Evolutionary conservation across 2,888 invertebrate species (phyloP).

Genomic region (Neoaliturus tenellus): DNA sequence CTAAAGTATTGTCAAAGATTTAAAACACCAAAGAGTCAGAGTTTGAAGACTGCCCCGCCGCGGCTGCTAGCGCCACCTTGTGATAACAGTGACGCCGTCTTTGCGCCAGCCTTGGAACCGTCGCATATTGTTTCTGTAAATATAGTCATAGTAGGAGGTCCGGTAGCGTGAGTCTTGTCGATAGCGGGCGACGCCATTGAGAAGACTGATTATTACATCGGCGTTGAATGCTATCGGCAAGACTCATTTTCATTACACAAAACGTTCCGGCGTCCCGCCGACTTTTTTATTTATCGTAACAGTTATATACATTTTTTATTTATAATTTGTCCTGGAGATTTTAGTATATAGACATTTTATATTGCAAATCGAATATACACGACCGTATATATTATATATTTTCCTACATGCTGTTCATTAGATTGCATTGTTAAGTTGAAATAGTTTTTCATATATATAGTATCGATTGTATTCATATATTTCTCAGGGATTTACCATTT

Average conservation of each 20-base stretch:
- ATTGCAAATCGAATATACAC: slow-evolving; percentile 53
- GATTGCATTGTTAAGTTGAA: slow-evolving; percentile 51
- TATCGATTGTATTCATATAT: slow-evolving; percentile 39
- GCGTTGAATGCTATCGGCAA: slow-evolving; percentile 31
- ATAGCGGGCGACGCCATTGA: slow-evolving; percentile 28
- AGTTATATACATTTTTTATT: slow-evolving; percentile 38
- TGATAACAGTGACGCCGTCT: background rate
- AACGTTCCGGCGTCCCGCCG: slow-evolving; percentile 38
- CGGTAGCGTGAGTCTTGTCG: background rate
- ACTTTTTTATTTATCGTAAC: slow-evolving; percentile 32
- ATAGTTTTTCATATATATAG: slow-evolving; percentile 47
- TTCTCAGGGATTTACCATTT: slow-evolving; percentile 23
- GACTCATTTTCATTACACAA: slow-evolving; percentile 3
- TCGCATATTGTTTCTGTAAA: slow-evolving; percentile 45
- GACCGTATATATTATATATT: slow-evolving; percentile 52
- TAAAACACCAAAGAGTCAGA: slow-evolving; percentile 43
- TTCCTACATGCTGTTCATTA: slow-evolving; percentile 49
- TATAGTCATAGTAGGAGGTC: slow-evolving; percentile 17
- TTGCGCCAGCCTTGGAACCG: background rate
- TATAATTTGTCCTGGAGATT: slow-evolving; percentile 19
- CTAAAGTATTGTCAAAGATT: slow-evolving; percentile 40
- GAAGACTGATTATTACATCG: slow-evolving; percentile 56
- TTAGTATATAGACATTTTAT: slow-evolving; percentile 52
- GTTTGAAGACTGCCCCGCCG: slow-evolving; percentile 20
- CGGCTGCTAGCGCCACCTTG: background rate